Evolutionary conservation across 2,888 invertebrate species (phyloP), one percentile per base, ranked within the genome.

Genomic region (Ochropleura leucogaster): DNA sequence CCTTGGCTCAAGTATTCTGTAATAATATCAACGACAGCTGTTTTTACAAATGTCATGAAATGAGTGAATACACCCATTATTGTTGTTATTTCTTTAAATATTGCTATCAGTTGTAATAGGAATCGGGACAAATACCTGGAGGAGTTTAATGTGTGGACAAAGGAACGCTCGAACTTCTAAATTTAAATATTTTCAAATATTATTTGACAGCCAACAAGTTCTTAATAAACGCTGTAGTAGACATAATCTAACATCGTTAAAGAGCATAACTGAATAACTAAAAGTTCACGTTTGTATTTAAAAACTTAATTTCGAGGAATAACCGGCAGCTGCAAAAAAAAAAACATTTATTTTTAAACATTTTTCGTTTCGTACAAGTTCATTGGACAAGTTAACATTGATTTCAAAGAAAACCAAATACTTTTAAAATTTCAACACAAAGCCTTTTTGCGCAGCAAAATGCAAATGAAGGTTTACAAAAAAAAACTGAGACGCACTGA

Each of bases 401-500:
- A 62, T 62, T 49, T 14, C 30, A 64, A 57, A 76, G 9, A 20
- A 63, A 53, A 53, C 10, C 4, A 68, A 53, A 53, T 46, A 68
- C 4, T 62, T 68, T 46, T 10, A 65, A 59, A 55, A 68, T 57
- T 51, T 71, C 7, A 60, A 59, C 30, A 62, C 59, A 59, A 84
- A 76, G 59, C 40, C 59, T 59, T 9, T 80, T 74, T 59, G 40
- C 42, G 47, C 60, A 53, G n/a, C 44, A 62, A 73, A 82, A 83
- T 79, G 76, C 68, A 89, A 87, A 88, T 83, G 72, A 84, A 76
- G 64, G 73, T 75, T 83, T 68, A 64, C 63, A 70, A 57, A 73
- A 57, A 73, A 84, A 85, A 86, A 80, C 67, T 65, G 83, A 83
- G 85, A 82, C 77, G 77, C 77, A 80, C 82, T 78, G 85, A 86